These are phyloP conservation scores for Sminthopsis crassicaudata DNA, from an alignment of 2,113 vertebrate species.

Conservation along the genomic window DNA sequence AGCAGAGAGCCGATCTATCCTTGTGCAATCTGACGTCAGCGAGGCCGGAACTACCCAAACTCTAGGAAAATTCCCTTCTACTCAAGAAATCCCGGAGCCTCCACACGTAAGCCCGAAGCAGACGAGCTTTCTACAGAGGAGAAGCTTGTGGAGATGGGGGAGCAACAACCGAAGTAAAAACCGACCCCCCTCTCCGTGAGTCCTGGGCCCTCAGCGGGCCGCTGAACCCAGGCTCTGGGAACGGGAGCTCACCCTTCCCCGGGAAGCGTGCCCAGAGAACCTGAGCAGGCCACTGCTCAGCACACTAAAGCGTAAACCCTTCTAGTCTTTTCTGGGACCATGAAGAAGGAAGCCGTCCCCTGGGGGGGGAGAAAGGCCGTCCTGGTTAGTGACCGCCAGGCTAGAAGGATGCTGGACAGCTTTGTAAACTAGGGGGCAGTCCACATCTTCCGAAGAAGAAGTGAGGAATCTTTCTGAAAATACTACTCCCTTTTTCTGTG, in stretches of 20 bases:
- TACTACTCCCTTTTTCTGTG: neutral
- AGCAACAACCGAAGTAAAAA: neutral
- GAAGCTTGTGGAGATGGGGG: neutral
- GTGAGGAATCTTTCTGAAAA: neutral
- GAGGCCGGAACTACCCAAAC: neutral
- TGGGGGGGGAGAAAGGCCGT: neutral
- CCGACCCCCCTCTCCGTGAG: rapidly evolving
- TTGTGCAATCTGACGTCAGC: neutral
- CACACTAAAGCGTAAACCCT: neutral
- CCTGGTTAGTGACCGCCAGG: neutral
- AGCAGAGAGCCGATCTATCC: neutral
- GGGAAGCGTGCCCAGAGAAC: neutral
- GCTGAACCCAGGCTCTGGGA: neutral
- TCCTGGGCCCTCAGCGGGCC: no score
- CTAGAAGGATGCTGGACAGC: neutral
- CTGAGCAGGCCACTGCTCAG: neutral
- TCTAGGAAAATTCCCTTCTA: neutral
- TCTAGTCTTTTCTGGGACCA: neutral
- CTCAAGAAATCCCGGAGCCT: neutral
- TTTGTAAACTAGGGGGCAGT: conserved; percentile 1
- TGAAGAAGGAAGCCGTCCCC: neutral
- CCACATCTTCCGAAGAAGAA: neutral
- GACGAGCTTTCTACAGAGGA: neutral
- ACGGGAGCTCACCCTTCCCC: neutral
- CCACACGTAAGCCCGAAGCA: neutral